A percentile compares a stretch with the other conserved stretches of the same genome.
Evolutionary conservation across 2,888 invertebrate genomes (phyloP).

Genomic region (Eudasyphora cyanicolor): DNA sequence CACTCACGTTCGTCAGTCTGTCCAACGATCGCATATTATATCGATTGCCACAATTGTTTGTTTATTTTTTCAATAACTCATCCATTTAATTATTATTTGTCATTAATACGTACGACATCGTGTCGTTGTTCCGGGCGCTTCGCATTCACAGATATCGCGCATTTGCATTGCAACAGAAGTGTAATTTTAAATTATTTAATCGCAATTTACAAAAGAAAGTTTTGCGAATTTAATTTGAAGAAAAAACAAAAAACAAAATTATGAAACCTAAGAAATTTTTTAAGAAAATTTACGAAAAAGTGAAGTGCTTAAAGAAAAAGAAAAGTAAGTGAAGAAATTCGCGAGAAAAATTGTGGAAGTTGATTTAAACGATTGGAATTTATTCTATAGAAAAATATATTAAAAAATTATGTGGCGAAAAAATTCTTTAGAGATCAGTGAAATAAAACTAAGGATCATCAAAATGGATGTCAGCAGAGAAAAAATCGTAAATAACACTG

Average conservation of each 20-base stretch:
- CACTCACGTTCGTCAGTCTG: neutral
- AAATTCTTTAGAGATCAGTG: too few species aligned
- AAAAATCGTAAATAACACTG: too few species aligned
- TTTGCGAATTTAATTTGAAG: neutral
- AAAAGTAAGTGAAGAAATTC: too few species aligned
- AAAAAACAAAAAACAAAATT: conserved; percentile 33
- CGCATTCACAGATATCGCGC: neutral
- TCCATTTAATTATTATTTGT: conserved; percentile 53
- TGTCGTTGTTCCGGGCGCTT: neutral
- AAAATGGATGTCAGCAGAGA: too few species aligned
- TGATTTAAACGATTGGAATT: too few species aligned
- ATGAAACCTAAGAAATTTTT: conserved; percentile 36
- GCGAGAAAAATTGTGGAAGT: too few species aligned
- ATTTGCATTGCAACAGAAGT: neutral
- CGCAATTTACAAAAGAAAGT: conserved; percentile 19
- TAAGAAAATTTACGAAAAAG: conserved; percentile 45
- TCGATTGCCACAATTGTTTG: neutral
- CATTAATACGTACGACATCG: conserved; percentile 39
- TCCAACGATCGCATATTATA: neutral
- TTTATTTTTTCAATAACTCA: neutral
- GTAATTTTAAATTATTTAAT: conserved; percentile 5
- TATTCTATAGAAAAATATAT: too few species aligned
- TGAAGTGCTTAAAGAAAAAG: conserved; percentile 36
- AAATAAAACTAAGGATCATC: too few species aligned
- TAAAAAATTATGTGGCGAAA: too few species aligned